Base-by-base conservation (phyloP, 2,113 vertebrate species). In the Agapornis roseicollis region DNA sequence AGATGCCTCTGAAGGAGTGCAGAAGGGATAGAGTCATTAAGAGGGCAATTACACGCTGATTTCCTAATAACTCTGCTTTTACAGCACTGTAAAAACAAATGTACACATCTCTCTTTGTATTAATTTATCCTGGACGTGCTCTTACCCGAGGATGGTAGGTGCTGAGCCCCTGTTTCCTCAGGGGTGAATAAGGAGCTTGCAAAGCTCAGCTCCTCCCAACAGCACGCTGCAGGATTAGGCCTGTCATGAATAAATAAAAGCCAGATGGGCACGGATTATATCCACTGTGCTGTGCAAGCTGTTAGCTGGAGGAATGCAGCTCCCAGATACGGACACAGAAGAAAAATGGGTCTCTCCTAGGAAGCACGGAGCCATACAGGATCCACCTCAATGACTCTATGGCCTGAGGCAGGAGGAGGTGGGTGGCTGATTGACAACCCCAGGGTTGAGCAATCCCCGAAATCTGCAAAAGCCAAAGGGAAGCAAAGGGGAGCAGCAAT, bases 21-120 rank as follows among this genome's bases (percentile, higher is more conserved):
- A 15, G 47, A 61, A 37, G 60, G 88, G 50, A 65, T 16, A 13
- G 80, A 50, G 28, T 58, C 58, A 85, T 78, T 89, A 73, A 47
- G 74, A 94, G 74, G 53, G 63, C 77, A 60, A 85, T 94, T 92
- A 80, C 8, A 37, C 71, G 49, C 85, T 72, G 58, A 89, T 87
- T 92, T 77, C 87, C 50, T 85, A 73, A 70, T 83, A 66, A 92
- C 83, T 86, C 46, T 16, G 25, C 70, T 91, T 76, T 85, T 24
- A 78, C 46, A 79, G 83, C 86, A 3, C 22, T 53, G 70, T 73
- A 33, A 90, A 80, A 84, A 47, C 70, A 47, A 85, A 91, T 1
- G 12, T 13, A 42, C 82, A 17, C 55, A 16, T 58, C 33, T 65
- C 80, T 88, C 39, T 80, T 55, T 42, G 18, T 18, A 24, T 63